phyloP scores from a whole-genome alignment of 2,888 invertebrate species.

The Sphinx pinastri region DNA sequence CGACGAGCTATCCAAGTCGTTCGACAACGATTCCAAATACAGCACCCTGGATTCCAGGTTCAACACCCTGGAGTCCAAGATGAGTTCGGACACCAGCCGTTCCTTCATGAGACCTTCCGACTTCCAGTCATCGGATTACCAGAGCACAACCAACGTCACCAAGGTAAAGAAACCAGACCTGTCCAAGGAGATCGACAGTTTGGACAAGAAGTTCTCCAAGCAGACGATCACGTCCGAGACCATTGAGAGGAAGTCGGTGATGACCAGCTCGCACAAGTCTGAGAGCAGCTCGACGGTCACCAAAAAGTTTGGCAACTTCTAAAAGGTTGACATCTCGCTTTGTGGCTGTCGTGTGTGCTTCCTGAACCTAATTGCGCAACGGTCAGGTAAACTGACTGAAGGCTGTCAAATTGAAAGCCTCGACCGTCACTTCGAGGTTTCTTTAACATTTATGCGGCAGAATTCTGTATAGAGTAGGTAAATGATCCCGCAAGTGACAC shows the following conservation, averaged over 20 bases:
- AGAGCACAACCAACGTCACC: constrained; percentile 55
- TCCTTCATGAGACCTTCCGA: constrained; percentile 81
- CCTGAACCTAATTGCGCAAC: constrained; percentile 28
- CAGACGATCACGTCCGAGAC: constrained; percentile 88
- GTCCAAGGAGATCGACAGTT: constrained; percentile 79
- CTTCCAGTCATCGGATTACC: constrained; percentile 73
- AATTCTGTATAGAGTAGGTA: constrained; percentile 7
- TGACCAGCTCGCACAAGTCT: constrained; percentile 85
- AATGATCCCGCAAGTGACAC: constrained; percentile 14
- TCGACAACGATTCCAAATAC: constrained; percentile 79
- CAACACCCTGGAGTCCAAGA: constrained; percentile 74
- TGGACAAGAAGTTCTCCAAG: constrained; percentile 87
- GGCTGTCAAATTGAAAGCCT: constrained; percentile 18
- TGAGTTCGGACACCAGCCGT: constrained; percentile 76
- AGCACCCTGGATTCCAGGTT: constrained; percentile 77
- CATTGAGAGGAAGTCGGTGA: constrained; percentile 87
- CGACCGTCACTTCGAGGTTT: constrained; percentile 5
- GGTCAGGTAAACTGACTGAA: constrained; percentile 32
- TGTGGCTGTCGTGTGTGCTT: constrained; percentile 35
- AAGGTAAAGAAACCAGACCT: constrained; percentile 72
- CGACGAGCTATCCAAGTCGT: constrained; percentile 79
- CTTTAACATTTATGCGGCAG: constrained; percentile 6
- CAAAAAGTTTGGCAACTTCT: constrained; percentile 81
- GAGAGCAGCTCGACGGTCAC: constrained; percentile 83
- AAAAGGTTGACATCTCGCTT: constrained; percentile 49